phyloP scores from a whole-genome alignment of 2,797 vertebrate genomes.

The Sebastolobus altivelis region DNA sequence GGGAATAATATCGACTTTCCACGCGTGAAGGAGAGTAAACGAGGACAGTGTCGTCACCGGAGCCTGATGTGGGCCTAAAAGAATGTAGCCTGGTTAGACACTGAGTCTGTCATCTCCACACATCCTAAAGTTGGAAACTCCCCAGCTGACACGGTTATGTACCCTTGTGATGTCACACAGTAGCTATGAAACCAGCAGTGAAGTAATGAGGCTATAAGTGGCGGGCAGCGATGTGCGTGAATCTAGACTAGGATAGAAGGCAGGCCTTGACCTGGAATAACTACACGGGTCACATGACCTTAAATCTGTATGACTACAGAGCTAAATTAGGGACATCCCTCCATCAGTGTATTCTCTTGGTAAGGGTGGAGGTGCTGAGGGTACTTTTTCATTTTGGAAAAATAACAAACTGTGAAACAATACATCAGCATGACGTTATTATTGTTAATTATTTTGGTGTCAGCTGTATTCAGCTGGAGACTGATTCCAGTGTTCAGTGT shows the following conservation, averaged over 20 bases:
- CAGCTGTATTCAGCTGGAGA: conserved; percentile 4
- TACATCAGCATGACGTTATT: neutral
- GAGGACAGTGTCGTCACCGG: conserved; percentile 44
- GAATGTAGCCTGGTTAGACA: conserved; percentile 38
- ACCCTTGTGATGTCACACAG: conserved; percentile 66
- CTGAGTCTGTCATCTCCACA: conserved; percentile 40
- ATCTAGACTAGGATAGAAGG: conserved; percentile 13
- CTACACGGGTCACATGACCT: conserved; percentile 18
- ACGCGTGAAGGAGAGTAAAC: conserved; percentile 15
- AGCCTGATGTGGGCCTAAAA: conserved; percentile 25
- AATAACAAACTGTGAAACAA: conserved; percentile 27
- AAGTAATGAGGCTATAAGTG: conserved; percentile 53
- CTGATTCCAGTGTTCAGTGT: neutral
- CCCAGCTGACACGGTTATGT: conserved; percentile 45
- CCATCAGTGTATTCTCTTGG: neutral
- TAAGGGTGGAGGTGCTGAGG: neutral
- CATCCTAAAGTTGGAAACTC: conserved; percentile 42
- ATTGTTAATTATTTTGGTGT: neutral
- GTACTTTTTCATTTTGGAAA: conserved; percentile 7
- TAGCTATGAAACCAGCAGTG: conserved; percentile 50
- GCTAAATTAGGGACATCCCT: conserved; percentile 30
- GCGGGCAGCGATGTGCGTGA: conserved; percentile 18
- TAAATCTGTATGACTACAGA: conserved; percentile 15
- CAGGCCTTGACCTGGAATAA: conserved; percentile 51
- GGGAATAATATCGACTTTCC: conserved; percentile 49